Base-by-base conservation (phyloP, 2,797 vertebrate genomes). In the Pagetopsis macropterus region DNA sequence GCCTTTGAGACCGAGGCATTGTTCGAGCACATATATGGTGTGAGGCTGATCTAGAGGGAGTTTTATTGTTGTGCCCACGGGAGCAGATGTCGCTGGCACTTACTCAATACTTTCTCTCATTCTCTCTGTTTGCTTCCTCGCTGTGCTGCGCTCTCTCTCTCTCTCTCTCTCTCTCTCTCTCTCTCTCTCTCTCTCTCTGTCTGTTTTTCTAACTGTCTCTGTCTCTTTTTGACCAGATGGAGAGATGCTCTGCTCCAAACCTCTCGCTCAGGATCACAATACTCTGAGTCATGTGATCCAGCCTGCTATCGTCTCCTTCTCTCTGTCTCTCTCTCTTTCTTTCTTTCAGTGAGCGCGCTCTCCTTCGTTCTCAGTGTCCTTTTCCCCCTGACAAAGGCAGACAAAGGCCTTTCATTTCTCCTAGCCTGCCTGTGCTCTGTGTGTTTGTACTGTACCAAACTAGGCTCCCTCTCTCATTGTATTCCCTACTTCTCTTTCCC, bases 1-100 rank as follows among this genome's bases (percentile, higher is more conserved):
- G 80, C 82, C 70, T 78, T 67, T 75, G 76, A 82, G 80, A 46
- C 73, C 62, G 41, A 71, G 73, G 85, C 78, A 88, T 88, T 91
- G 91, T 90, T 76, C 17, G 66, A 73, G 76, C 78, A 37, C 33
- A 69, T 89, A 87, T 81, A 90, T 82, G 85, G 85, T 85, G 90
- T 78, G 85, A 90, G 86, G 89, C 83, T 84, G 90, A 93, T 92
- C 81, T 85, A 78, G 86, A 93, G 88, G 88, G 90, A 93, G 90
- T 92, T 93, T 90, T 83, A 94, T 93, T 94, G 93, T 94, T 84
- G 82, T 91, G 91, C 92, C 93, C 93, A 93, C 89, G 91, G 91
- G 93, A 94, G 91, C 92, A 94, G 93, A 95, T 95, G 94, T 94
- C 93, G 89, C 90, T 92, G 92, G 89, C 90, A 89, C 88, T 90